Evolutionary conservation across 2,113 vertebrate genomes (phyloP), one percentile per base, ranked within the genome.

Genomic region (Stercorarius parasiticus): DNA sequence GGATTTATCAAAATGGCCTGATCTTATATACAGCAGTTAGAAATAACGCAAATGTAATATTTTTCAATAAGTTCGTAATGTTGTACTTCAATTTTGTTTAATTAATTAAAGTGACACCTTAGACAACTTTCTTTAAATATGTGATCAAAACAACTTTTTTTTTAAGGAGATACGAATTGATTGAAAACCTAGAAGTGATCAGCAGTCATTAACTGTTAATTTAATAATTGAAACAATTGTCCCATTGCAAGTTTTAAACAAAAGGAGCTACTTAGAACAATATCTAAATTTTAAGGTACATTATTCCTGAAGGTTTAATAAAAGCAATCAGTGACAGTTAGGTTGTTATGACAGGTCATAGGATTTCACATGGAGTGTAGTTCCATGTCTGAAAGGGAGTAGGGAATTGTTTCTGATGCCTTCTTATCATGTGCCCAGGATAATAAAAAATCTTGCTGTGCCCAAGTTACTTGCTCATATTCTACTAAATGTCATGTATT

Each of bases 151-250:
- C 15, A 80, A 25, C 2, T 10, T 40, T 22, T 65, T 61, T 49
- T 72, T 72, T 56, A 38, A 49, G 50, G 42, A 40, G 29, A 55
- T n/a, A 42, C 12, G 80, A 71, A 66, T 25, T 81, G 93, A 81
- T 64, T 88, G 32, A 69, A 86, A 94, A 72, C 43, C n/a, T 92
- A 49, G 67, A 91, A 74, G 56, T 32, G 49, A 74, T 81, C 71
- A 86, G 22, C 70, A 42, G 21, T n/a, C 45, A 86, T 73, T 91
- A 69, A 82, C 45, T 86, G 74, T 66, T 74, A 72, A 58, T 52
- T 95, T 95, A 59, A 77, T 93, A 87, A 94, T 85, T 79, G 73
- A 91, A 90, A 88, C 40, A 64, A 55, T 73, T 96, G 26, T 53
- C 67, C 34, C 49, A 49, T 47, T 81, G 74, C 76, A 94, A 47